Evolutionary conservation across 2,113 vertebrate species (phyloP).

Genomic region (Brienomyrus longianalis): DNA sequence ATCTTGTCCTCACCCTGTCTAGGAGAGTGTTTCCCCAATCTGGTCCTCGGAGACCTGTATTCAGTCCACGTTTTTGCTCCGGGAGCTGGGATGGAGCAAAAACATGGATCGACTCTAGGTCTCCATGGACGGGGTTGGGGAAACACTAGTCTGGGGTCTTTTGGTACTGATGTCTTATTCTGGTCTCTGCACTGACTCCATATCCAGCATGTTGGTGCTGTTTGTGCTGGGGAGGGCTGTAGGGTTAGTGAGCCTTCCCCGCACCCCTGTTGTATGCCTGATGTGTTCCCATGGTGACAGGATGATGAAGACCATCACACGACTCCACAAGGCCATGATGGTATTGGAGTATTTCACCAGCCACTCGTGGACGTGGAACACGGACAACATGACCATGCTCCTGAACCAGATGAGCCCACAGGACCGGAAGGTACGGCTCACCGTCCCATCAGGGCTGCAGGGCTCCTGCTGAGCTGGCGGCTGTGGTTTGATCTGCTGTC

Average conservation of each 20-base stretch:
- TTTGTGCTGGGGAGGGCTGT: background rate
- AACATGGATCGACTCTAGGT: background rate
- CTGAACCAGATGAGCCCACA: slow-evolving; percentile 78
- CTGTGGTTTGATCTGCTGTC: background rate
- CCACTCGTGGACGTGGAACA: slow-evolving; percentile 96
- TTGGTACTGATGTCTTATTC: background rate
- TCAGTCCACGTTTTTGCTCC: background rate
- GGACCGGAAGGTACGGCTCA: slow-evolving; percentile 77
- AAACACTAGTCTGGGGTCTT: background rate
- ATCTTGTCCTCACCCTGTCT: background rate
- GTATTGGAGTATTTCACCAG: slow-evolving; percentile 95
- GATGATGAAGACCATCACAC: slow-evolving; percentile 98
- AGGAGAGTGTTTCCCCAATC: background rate
- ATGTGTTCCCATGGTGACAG: slow-evolving; percentile 48
- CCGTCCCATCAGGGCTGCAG: background rate
- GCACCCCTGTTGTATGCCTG: background rate
- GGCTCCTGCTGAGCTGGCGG: background rate
- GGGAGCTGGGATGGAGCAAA: background rate
- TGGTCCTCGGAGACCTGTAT: background rate
- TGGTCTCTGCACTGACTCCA: background rate
- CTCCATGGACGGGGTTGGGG: background rate
- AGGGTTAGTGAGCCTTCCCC: background rate
- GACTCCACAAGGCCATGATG: slow-evolving; percentile 92
- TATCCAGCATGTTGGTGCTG: background rate
- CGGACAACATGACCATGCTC: slow-evolving; percentile 86